These are phyloP conservation scores for Axis porcinus DNA, from an alignment of 2,113 vertebrate species.

Conservation along the genomic window DNA sequence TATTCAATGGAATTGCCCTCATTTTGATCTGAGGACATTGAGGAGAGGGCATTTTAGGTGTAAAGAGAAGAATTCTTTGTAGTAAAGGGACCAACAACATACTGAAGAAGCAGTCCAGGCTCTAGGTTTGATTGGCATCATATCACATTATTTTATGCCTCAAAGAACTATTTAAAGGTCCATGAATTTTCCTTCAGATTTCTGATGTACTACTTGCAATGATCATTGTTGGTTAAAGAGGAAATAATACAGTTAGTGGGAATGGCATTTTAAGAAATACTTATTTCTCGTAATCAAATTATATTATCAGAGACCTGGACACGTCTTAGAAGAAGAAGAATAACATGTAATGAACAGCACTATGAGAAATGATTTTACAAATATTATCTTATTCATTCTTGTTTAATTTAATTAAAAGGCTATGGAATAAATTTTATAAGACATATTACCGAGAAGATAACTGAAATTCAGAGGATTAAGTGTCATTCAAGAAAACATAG, in stretches of 20 bases:
- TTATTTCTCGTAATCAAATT: conserved; percentile 34
- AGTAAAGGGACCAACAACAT: background rate
- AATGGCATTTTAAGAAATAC: background rate
- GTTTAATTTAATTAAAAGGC: background rate
- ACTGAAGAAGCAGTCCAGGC: background rate
- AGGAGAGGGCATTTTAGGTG: background rate
- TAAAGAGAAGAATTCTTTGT: background rate
- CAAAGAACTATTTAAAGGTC: background rate
- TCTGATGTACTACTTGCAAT: background rate
- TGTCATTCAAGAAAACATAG: background rate
- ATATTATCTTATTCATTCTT: background rate
- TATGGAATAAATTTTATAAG: background rate
- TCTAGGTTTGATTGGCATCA: background rate
- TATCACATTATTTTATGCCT: background rate
- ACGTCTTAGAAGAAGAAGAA: background rate
- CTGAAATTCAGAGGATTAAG: background rate
- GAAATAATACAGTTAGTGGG: background rate
- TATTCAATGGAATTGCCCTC: background rate
- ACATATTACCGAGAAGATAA: background rate
- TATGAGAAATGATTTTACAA: background rate
- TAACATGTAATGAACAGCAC: background rate
- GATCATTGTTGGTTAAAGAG: background rate
- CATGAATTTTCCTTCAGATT: background rate
- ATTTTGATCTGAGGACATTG: background rate
- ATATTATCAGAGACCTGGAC: background rate